Evolutionary conservation across 2,113 vertebrate species (phyloP).

Genomic region (Eretmochelys imbricata): DNA sequence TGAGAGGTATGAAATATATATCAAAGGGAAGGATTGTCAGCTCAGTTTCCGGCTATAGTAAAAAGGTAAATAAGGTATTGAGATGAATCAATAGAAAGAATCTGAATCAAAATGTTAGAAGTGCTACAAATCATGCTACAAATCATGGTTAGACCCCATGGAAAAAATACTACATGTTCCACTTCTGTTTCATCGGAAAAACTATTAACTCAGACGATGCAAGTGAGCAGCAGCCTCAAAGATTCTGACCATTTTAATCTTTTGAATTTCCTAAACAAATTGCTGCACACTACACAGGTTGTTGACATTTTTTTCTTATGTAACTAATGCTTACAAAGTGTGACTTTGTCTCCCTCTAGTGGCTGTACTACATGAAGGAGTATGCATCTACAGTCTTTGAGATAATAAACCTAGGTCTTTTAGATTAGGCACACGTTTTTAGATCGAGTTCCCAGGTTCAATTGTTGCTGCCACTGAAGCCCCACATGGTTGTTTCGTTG

Average conservation of each 20-base stretch:
- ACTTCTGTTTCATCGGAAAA: neutral
- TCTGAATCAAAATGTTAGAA: neutral
- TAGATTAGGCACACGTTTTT: neutral
- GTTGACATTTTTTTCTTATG: neutral
- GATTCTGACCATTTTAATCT: neutral
- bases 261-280: neutral
- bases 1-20: neutral
- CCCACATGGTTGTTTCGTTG: neutral
- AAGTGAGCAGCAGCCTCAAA: neutral
- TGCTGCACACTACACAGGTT: neutral
- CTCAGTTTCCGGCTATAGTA: neutral
- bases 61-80: neutral
- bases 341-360: neutral
- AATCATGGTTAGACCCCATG: too few species aligned
- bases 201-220: neutral
- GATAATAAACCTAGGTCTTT: neutral
- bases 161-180: neutral
- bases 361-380: neutral
- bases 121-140: neutral
- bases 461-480: neutral
- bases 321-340: neutral
- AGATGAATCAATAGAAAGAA: neutral
- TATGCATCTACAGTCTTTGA: neutral
- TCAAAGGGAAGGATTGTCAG: neutral
- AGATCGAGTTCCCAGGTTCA: neutral